A percentile compares a stretch with the other conserved stretches of the same genome.
These are phyloP conservation scores for Hippocampus comes DNA, from an alignment of 2,113 vertebrate species.

Conservation along the genomic window DNA sequence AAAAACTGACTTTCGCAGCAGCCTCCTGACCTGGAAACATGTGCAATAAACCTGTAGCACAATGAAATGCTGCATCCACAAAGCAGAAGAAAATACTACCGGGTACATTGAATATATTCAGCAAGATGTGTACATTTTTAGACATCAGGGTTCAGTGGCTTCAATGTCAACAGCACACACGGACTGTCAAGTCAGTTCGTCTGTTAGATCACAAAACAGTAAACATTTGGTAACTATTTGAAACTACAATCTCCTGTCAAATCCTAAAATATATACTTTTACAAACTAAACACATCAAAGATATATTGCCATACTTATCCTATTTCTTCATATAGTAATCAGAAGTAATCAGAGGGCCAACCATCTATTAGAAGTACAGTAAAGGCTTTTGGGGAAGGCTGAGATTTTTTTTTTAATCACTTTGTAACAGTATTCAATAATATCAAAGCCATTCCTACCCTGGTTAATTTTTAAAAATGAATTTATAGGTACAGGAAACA, in stretches of 20 bases:
- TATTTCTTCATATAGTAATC: not conserved
- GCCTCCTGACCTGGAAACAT: not conserved
- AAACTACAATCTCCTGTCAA: not conserved
- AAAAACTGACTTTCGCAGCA: conserved; percentile 6
- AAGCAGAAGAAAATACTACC: not conserved
- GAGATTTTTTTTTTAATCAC: too few species aligned
- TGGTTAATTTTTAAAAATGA: too few species aligned
- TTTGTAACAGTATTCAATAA: too few species aligned
- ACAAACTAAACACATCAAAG: not conserved
- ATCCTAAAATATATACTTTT: not conserved
- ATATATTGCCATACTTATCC: too few species aligned
- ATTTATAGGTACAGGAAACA: too few species aligned
- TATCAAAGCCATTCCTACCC: too few species aligned
- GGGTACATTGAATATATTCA: not conserved
- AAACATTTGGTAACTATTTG: not conserved
- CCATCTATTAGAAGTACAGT: not conserved
- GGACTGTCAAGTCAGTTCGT: not conserved
- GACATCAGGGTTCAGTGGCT: not conserved
- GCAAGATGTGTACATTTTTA: not conserved
- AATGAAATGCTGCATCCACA: not conserved
- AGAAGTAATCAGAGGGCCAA: not conserved
- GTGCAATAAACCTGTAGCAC: not conserved
- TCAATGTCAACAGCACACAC: not conserved
- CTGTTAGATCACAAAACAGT: not conserved
- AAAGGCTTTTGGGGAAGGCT: not conserved